Evolutionary conservation across 1,140 invertebrate genomes (phyloP), one percentile per base, ranked within the genome.

Genomic region (Gryllus bimaculatus): DNA sequence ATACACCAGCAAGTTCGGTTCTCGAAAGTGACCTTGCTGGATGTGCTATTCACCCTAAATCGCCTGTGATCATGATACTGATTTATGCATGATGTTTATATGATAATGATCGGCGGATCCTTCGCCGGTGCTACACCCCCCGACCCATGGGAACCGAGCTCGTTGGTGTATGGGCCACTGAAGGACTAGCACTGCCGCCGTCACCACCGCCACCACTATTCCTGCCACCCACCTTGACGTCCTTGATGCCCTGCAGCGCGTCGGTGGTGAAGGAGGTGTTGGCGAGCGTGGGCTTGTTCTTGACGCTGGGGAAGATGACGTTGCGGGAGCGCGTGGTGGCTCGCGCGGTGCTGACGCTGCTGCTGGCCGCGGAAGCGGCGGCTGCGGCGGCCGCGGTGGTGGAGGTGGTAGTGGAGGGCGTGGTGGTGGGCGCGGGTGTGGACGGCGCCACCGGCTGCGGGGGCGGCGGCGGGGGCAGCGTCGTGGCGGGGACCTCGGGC

Each of bases 271-370:
- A 94, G 12, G 93, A 94, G 79, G 92, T 93, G 86, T 95, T 95
- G 8, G 92, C 90, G 48, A 92, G 90, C 79, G 92, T 91, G 8
- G 94, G 94, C 83, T 96, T 96, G 84, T 95, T 95, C 84, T 95
- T 95, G 15, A 96, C 93, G 82, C 93, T 95, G 0, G 94, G 94
- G 87, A 96, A 96, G 85, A 96, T 95, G 82, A 96, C 90, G 74
- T 93, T 92, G 21, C 92, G 90, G 85, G 93, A 94, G 78, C 92
- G 89, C 75, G 85, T 86, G 54, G 84, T 82, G 78, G 84, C 84
- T 81, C 88, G 85, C 49, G 82, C 78, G 75, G 83, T 81, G 80
- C 80, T 79, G 73, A 81, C 77, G 76, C 80, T 77, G 82, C 87
- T 82, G 80, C 87, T 84, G 76, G 88, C 84, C 80, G 85, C 85